Evolutionary conservation across 2,888 invertebrate genomes (phyloP).

Genomic region (Lasioglossum vierecki): DNA sequence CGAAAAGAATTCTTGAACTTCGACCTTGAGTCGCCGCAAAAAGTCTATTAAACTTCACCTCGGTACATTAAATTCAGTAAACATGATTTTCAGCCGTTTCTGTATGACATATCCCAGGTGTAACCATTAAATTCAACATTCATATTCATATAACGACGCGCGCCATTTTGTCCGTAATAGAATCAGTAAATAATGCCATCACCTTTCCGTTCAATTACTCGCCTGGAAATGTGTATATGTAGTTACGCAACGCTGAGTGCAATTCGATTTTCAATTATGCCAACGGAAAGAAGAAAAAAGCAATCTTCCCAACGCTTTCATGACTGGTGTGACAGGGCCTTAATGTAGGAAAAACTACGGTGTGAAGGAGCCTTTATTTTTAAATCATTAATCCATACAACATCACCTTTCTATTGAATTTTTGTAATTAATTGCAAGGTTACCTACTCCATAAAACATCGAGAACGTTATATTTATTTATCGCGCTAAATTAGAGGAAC

Average conservation of each 20-base stretch:
- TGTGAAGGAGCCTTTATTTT: slow-evolving; percentile 28
- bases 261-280: slow-evolving; percentile 5
- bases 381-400: too few species aligned
- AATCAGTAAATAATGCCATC: neutral
- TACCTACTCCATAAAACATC: neutral
- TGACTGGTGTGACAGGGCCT: neutral
- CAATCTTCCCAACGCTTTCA: neutral
- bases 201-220: neutral
- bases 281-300: neutral
- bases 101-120: too few species aligned
- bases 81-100: neutral
- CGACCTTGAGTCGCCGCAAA: neutral
- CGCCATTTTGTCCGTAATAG: slow-evolving; percentile 9
- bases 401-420: neutral
- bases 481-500: neutral
- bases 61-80: neutral
- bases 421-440: too few species aligned
- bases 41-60: too few species aligned
- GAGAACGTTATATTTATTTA: neutral
- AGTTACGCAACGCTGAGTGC: neutral
- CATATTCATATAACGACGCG: neutral
- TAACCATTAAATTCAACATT: neutral
- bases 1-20: neutral
- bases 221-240: neutral
- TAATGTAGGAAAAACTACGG: neutral